Conservation (phyloP, 2,797 vertebrate genomes). For the Scolopax rusticola region DNA sequence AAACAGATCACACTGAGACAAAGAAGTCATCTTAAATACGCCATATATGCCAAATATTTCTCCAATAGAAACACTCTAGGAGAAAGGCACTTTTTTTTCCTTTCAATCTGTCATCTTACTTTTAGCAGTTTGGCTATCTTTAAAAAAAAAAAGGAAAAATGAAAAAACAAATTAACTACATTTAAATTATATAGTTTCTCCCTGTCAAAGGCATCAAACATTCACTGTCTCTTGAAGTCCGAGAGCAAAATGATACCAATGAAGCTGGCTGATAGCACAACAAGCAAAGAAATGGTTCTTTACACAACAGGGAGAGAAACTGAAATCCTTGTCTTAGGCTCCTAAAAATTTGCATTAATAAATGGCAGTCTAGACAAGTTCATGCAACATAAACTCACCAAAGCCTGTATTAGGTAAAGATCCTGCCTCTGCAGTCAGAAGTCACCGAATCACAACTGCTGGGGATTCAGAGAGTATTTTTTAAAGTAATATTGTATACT, state of each 20-base stretch:
- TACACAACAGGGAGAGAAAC: neutral
- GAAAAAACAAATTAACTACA: neutral
- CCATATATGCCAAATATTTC: neutral
- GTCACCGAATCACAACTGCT: neutral
- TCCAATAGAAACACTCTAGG: neutral
- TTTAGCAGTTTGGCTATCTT: neutral
- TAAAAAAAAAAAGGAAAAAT: neutral
- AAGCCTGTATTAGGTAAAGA: neutral
- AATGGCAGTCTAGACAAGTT: neutral
- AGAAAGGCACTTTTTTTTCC: neutral
- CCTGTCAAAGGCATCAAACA: neutral
- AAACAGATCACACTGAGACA: neutral
- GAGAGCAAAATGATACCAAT: neutral
- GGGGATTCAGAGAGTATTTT: neutral
- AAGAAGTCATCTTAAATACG: neutral
- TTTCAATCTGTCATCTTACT: neutral
- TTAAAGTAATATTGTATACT: neutral
- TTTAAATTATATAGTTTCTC: neutral
- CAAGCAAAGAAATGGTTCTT: neutral
- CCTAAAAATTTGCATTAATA: neutral
- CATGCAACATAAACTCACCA: neutral
- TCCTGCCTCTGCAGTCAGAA: neutral
- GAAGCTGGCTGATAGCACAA: neutral
- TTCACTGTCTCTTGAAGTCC: neutral
- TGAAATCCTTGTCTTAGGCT: neutral